Percentiles rank a stretch among this genome's conserved stretches.
Evolutionary conservation across 2,113 vertebrate genomes (phyloP).

Genomic region (Cairina moschata): DNA sequence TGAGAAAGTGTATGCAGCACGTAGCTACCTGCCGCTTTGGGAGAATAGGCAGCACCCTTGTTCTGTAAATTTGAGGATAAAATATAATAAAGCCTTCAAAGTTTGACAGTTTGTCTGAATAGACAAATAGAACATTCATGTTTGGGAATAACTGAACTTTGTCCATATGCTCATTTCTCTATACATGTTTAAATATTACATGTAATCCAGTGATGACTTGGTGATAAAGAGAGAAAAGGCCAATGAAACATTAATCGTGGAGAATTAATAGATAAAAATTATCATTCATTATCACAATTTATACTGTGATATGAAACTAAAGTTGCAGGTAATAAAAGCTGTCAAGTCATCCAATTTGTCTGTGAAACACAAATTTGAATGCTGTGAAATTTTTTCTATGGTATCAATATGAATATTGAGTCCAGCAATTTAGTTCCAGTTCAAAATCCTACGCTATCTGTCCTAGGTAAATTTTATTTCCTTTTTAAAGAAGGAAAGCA

Average conservation of each 20-base stretch:
- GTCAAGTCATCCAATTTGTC: not conserved
- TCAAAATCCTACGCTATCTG: not conserved
- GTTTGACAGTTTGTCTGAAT: not conserved
- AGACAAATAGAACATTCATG: no score
- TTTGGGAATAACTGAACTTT: not conserved
- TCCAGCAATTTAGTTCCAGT: not conserved
- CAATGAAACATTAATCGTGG: not conserved
- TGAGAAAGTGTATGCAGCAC: not conserved
- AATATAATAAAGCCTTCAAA: not conserved
- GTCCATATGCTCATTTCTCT: not conserved
- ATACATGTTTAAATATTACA: not conserved
- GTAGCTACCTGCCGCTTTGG: not conserved
- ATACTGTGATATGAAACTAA: not conserved
- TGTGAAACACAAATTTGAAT: not conserved
- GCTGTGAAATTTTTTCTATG: not conserved
- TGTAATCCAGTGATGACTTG: not conserved
- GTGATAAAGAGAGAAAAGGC: not conserved
- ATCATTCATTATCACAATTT: not conserved
- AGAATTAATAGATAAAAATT: not conserved
- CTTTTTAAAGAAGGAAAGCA: not conserved
- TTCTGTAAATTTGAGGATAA: not conserved
- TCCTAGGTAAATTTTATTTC: not conserved
- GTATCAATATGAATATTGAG: not conserved
- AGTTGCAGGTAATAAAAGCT: not conserved
- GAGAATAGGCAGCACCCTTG: rapidly evolving